phyloP scores from a whole-genome alignment of 1,140 invertebrate species.

The Atta cephalotes region DNA sequence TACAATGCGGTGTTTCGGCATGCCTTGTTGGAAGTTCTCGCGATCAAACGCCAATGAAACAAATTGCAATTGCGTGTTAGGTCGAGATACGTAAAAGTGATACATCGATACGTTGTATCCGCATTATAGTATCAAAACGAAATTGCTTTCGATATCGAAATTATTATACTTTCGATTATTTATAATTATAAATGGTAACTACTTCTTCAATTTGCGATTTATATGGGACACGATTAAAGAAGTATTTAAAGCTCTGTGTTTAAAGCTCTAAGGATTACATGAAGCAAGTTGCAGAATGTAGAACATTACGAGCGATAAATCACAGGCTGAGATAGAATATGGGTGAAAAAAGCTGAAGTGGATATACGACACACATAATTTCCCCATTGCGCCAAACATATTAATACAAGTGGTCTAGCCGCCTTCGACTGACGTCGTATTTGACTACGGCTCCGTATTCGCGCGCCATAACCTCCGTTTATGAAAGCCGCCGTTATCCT shows the following conservation, averaged over 20 bases:
- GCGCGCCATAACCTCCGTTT: constrained; percentile 8
- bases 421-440: not conserved
- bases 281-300: not conserved
- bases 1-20: constrained; percentile 64
- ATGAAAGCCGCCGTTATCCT: constrained; percentile 13
- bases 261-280: constrained; percentile 1
- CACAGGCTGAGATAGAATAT: not conserved
- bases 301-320: constrained; percentile 43
- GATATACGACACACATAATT: constrained; percentile 3
- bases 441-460: not conserved
- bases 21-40: constrained; percentile 52
- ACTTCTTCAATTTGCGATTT: not conserved
- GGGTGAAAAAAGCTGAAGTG: not conserved
- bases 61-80: constrained; percentile 35
- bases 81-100: not conserved
- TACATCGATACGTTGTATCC: not conserved
- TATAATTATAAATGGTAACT: not conserved
- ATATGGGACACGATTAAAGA: not conserved
- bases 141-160: not conserved
- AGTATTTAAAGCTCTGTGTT: not conserved
- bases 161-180: not conserved
- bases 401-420: not conserved
- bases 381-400: not conserved
- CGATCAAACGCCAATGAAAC: constrained; percentile 12
- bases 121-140: not conserved